phyloP scores from a whole-genome alignment of 2,113 vertebrate genomes.

The Gadus chalcogrammus region DNA sequence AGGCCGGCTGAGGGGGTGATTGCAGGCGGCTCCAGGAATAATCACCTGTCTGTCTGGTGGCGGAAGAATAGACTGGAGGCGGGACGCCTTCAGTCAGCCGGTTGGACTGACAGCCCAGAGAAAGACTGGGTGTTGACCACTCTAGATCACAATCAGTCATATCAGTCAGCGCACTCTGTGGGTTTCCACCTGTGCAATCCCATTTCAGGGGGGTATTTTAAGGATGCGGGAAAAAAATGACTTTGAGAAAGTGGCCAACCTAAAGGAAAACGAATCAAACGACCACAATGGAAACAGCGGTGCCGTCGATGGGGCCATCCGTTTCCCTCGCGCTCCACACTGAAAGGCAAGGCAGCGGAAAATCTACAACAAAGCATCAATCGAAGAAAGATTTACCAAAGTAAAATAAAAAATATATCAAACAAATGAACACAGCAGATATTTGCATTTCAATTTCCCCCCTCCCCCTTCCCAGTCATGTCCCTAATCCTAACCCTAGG shows the following conservation, averaged over 20 bases:
- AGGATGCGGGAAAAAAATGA: slow-evolving; percentile 26
- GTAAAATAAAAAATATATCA: no score
- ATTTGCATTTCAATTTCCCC: no score
- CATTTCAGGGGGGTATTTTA: slow-evolving; percentile 13
- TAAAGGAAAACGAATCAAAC: slow-evolving; percentile 37
- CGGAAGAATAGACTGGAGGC: slow-evolving; percentile 53
- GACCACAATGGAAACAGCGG: background rate
- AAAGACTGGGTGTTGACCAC: slow-evolving; percentile 51
- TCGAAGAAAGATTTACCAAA: no score
- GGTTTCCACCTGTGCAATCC: slow-evolving; percentile 46
- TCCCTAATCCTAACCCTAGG: no score
- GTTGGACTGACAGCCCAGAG: slow-evolving; percentile 52
- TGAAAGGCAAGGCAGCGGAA: no score
- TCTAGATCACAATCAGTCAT: slow-evolving; percentile 65
- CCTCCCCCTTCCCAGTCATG: no score
- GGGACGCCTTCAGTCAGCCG: slow-evolving; percentile 44
- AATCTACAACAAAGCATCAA: no score
- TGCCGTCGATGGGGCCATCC: no score
- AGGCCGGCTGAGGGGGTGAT: slow-evolving; percentile 37
- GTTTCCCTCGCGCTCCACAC: no score
- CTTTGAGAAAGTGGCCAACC: slow-evolving; percentile 31
- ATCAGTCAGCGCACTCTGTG: slow-evolving; percentile 50
- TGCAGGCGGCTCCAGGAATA: slow-evolving; percentile 40
- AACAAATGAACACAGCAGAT: no score
- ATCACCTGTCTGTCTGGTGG: slow-evolving; percentile 53